Base-by-base conservation (phyloP, 2,888 invertebrate species). In the Sisyra terminalis region DNA sequence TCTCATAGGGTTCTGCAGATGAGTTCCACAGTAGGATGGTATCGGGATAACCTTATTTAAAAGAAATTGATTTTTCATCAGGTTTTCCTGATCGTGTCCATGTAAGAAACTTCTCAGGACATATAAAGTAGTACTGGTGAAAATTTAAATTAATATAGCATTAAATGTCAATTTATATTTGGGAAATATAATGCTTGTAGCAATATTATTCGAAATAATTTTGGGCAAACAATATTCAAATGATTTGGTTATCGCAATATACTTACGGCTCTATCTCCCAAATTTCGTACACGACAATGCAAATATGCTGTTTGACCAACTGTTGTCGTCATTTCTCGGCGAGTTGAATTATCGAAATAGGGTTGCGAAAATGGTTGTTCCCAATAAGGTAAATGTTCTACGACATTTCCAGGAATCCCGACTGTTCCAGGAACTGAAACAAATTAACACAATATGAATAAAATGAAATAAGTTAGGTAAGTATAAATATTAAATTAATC, bases 221-320 rank as follows among this genome's bases (percentile, higher is more conserved):
- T 24, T 3, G 7, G 3, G 7, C 24, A 24, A 3, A 24, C 24
- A 24, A 24, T 24, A 24, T 24, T 24, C 24, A 24, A 24, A 24
- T 24, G 24, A 24, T 24, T 24, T 24, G 24, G 24, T 24, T 24
- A 24, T 5, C 7, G 7, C 3, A 24, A 24, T 24, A 24, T 24
- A 73, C 83, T 80, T 67, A 87, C 88, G 63, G 87, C 86, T 68
- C 88, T 70, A 60, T 88, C 88, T 42, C 87, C 88, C 50, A 87
- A 73, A 66, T 87, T 88, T 53, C 86, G 70, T 46, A 88, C 88
- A 54, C 82, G 70, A 64, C 88, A 88, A 63, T 86, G 83, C 43
- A 88, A 70, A 60, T 85, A 76, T 45, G 87, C 86, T 43, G 84
- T 79, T 64, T 87, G 86, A 45, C 88, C 88, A 50, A 87, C 86